Base-by-base conservation (phyloP, 1,140 invertebrate species). In the Homalodisca vitripennis region DNA sequence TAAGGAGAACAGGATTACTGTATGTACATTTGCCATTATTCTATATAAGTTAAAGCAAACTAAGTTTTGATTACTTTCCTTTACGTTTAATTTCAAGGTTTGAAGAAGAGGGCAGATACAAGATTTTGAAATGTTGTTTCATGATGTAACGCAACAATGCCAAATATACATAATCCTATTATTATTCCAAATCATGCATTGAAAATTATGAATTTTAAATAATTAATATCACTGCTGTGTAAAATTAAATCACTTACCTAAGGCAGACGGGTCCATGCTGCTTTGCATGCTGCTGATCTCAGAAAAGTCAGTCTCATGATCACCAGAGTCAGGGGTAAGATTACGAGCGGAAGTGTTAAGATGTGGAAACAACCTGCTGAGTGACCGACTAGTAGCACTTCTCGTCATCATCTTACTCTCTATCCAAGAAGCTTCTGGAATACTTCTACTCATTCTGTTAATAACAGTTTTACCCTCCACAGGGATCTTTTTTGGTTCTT, bases 381-480 rank as follows among this genome's bases (percentile, higher is more conserved):
- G 60, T 14, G 75, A 75, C n/a, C 73, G 31, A 69, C 72, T 75
- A 12, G 70, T 72, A 22, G 71, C 65, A 24, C 81, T 24, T 82
- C 84, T 80, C 85, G 84, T 70, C 13, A 83, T 80, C 71, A 87
- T 79, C 68, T 86, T 86, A 71, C 84, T 87, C 63, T 86, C 85
- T 53, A 87, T 83, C 84, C 85, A 86, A 6, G 86, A 87, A 55
- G 84, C 86, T 72, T 88, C 87, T 1, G 86, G 84, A 70, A 88
- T 85, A 77, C 79, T 83, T 34, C 74, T 80, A 31, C 79, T 80
- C 80, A 83, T 82, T 0, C 82, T 77, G 64, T 79, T 77, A 0
- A 73, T 66, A 22, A 66, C 71, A 71, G 73, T 75, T n/a, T 26
- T 31, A 3, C 60, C 41, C 48, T 73, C 60, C n/a, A 46, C 22